A percentile compares a stretch with the other conserved stretches of the same genome.
Conservation (phyloP, 2,888 invertebrate species). For the Odontothrips loti region DNA sequence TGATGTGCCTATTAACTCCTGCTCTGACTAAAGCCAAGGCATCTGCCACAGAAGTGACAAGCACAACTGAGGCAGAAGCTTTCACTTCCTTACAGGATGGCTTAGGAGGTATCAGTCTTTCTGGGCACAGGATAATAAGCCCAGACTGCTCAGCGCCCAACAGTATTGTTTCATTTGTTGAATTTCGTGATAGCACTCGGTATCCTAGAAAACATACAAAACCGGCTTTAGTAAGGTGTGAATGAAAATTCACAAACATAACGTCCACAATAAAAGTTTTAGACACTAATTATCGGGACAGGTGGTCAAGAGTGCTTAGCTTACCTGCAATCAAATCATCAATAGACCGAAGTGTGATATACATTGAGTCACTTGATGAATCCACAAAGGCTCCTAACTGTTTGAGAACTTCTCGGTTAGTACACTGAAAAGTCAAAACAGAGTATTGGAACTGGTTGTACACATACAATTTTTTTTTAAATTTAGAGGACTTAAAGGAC, state of each 20-base stretch:
- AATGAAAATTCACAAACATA: not conserved
- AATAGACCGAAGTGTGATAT: not conserved
- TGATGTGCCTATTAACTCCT: constrained; percentile 54
- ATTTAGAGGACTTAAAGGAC: not conserved
- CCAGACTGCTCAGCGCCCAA: not conserved
- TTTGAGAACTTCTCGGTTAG: not conserved
- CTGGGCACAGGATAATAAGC: not conserved
- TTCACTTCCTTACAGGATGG: not conserved
- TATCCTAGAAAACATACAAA: not conserved
- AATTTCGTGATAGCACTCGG: not conserved
- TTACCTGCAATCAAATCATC: not conserved
- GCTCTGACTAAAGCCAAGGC: constrained; percentile 52
- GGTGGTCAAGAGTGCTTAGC: not conserved
- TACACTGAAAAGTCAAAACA: not conserved
- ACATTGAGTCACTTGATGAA: not conserved
- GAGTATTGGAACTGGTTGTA: not conserved
- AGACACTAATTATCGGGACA: not conserved
- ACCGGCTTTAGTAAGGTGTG: not conserved
- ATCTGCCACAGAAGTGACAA: constrained; percentile 58
- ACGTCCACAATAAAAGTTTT: not conserved
- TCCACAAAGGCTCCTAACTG: not conserved
- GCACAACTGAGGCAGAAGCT: constrained; percentile 45
- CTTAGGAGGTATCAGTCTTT: not conserved
- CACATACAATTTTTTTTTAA: not conserved
- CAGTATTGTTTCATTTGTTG: not conserved